A percentile compares a stretch with the other conserved stretches of the same genome.
Conservation (phyloP, 2,797 vertebrate species). For the Chloroceryle inda region DNA sequence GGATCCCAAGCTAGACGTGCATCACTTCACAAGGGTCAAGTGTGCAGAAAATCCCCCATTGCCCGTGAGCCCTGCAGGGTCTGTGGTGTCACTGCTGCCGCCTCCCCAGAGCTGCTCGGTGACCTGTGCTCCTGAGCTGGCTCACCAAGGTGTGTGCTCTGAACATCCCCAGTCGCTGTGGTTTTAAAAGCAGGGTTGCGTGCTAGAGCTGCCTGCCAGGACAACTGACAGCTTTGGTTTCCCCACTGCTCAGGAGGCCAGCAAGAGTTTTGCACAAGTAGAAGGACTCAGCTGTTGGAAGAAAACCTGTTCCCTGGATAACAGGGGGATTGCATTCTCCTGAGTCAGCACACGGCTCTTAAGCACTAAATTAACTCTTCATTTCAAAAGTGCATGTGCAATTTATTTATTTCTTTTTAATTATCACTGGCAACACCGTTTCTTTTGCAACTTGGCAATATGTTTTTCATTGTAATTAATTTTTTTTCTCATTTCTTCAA, state of each 20-base stretch:
- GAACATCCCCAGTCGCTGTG: not conserved
- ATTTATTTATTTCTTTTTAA: not conserved
- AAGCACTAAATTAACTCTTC: not conserved
- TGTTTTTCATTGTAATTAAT: not conserved
- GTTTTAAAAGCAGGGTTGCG: not conserved
- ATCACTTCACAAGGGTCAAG: fast-evolving
- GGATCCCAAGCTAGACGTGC: not conserved
- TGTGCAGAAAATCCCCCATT: not conserved
- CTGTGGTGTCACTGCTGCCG: not conserved
- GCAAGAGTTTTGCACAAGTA: not conserved
- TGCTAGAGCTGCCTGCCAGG: not conserved
- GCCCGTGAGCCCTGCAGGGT: fast-evolving
- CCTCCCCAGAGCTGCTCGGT: too few species aligned
- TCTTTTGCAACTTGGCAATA: not conserved
- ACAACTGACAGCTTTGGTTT: not conserved
- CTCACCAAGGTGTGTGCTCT: not conserved
- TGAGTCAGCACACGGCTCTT: not conserved
- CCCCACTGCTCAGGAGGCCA: not conserved
- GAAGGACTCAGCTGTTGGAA: not conserved
- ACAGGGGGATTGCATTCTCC: not conserved
- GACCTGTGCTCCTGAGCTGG: not conserved
- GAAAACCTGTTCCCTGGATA: not conserved
- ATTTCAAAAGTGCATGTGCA: not conserved
- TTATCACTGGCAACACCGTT: not conserved
- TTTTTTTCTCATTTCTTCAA: not conserved